A percentile compares a stretch with the other conserved stretches of the same genome.
phyloP scores from a whole-genome alignment of 2,888 invertebrate species.

The Tortricodes alternella region DNA sequence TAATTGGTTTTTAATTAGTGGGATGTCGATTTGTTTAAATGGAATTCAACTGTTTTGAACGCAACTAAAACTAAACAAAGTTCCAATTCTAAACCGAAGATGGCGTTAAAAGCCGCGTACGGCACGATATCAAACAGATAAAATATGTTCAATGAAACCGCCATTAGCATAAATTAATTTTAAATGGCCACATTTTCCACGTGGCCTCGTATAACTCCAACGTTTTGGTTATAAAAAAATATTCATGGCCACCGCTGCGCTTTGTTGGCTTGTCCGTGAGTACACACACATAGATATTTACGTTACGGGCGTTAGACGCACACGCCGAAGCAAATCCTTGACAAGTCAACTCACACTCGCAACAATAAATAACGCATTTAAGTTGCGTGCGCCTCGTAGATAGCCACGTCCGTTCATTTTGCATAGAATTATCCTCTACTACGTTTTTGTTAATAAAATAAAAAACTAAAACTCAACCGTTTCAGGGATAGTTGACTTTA shows the following conservation, averaged over 20 bases:
- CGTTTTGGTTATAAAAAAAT: slow-evolving; percentile 56
- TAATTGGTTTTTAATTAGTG: too few species aligned
- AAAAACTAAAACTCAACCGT: slow-evolving; percentile 6
- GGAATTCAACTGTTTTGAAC: background rate
- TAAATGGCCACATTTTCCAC: slow-evolving; percentile 45
- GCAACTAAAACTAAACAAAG: background rate
- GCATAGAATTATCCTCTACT: slow-evolving; percentile 48
- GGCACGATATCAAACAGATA: slow-evolving; percentile 35
- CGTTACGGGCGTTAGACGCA: slow-evolving; percentile 38
- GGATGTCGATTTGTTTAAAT: too few species aligned
- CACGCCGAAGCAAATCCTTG: slow-evolving; percentile 54
- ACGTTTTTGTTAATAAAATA: slow-evolving; percentile 15
- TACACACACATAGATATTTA: slow-evolving; percentile 33
- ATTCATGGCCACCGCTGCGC: slow-evolving; percentile 71
- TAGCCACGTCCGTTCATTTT: slow-evolving; percentile 53
- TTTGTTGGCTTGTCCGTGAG: slow-evolving; percentile 63
- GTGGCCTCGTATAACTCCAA: slow-evolving; percentile 51
- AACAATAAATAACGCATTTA: slow-evolving; percentile 60
- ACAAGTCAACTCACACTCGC: slow-evolving; percentile 50
- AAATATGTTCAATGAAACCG: slow-evolving; percentile 45
- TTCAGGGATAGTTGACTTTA: background rate
- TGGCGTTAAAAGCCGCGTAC: slow-evolving; percentile 14
- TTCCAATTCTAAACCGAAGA: background rate
- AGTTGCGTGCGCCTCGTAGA: slow-evolving; percentile 57
- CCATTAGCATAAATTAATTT: slow-evolving; percentile 57